These are phyloP conservation scores for Enteromius anoplus DNA, from an alignment of 2,797 vertebrate species.

Conservation along the genomic window DNA sequence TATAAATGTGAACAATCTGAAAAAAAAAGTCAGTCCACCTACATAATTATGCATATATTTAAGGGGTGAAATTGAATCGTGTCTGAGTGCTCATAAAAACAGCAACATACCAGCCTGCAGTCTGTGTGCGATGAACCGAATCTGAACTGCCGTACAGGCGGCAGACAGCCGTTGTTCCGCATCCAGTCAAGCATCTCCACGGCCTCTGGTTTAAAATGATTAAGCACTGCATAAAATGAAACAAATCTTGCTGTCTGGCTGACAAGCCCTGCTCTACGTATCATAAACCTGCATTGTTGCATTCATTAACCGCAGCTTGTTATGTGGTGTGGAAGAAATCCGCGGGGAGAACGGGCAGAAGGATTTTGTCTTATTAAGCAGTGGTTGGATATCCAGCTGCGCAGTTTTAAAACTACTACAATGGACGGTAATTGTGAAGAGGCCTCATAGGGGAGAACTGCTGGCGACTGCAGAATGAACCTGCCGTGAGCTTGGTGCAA, in stretches of 20 bases:
- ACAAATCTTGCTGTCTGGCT: conserved; percentile 33
- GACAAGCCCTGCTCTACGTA: conserved; percentile 11
- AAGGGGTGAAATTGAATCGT: conserved; percentile 1
- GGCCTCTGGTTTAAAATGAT: conserved; percentile 39
- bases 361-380: conserved; percentile 33
- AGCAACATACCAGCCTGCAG: conserved; percentile 12
- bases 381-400: conserved; percentile 16
- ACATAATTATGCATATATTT: conserved; percentile 12
- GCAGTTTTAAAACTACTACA: conserved; percentile 23
- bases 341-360: not conserved
- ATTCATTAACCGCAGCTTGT: conserved; percentile 43
- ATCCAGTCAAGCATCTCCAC: conserved; percentile 13
- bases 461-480: conserved; percentile 15
- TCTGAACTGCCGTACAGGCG: not conserved
- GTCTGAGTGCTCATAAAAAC: conserved; percentile 20
- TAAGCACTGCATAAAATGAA: conserved; percentile 35
- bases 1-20: not conserved
- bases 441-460: conserved; percentile 7
- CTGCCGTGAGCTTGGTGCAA: not conserved
- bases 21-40: conserved; percentile 5
- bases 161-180: not conserved
- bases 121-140: conserved; percentile 3
- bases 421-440: conserved; percentile 20
- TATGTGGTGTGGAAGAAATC: conserved; percentile 9
- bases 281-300: conserved; percentile 42